These are phyloP conservation scores for Carassius auratus DNA, from an alignment of 2,113 vertebrate species.

Conservation along the genomic window DNA sequence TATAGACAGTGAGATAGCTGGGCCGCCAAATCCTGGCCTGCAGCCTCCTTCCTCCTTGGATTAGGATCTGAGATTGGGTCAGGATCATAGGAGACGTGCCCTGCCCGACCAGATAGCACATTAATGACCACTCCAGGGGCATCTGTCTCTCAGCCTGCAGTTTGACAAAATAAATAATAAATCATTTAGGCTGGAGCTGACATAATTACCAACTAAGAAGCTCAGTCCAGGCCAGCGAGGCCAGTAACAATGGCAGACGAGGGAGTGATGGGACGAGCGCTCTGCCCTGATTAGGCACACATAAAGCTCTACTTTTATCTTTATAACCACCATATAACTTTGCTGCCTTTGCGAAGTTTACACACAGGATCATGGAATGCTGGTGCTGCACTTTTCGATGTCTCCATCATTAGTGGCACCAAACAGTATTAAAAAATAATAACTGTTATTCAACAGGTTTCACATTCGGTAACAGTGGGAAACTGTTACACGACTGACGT, in stretches of 20 bases:
- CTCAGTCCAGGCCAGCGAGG: slow-evolving; percentile 61
- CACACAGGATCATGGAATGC: not conserved
- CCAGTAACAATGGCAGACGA: slow-evolving; percentile 61
- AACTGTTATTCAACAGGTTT: not conserved
- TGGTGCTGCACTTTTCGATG: slow-evolving; percentile 13
- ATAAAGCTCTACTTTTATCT: not conserved
- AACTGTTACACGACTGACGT: not conserved
- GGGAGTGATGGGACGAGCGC: slow-evolving; percentile 42
- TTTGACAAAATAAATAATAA: slow-evolving; percentile 79
- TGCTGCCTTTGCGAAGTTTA: slow-evolving; percentile 22
- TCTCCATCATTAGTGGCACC: not conserved
- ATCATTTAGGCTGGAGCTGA: slow-evolving; percentile 77
- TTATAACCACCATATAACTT: slow-evolving; percentile 6
- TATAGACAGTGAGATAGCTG: slow-evolving; percentile 76
- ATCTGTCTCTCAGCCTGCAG: slow-evolving; percentile 73
- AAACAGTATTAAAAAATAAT: not conserved
- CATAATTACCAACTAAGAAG: slow-evolving; percentile 77
- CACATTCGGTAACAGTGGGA: not conserved
- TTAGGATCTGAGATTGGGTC: slow-evolving; percentile 81
- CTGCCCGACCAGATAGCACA: slow-evolving; percentile 76
- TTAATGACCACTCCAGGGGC: slow-evolving; percentile 82
- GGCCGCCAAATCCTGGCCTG: slow-evolving; percentile 78
- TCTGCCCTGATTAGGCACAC: slow-evolving; percentile 42
- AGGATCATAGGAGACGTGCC: slow-evolving; percentile 75
- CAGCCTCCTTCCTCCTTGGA: slow-evolving; percentile 81